Conservation (phyloP, 2,113 vertebrate species). For the Brachirus orientalis region DNA sequence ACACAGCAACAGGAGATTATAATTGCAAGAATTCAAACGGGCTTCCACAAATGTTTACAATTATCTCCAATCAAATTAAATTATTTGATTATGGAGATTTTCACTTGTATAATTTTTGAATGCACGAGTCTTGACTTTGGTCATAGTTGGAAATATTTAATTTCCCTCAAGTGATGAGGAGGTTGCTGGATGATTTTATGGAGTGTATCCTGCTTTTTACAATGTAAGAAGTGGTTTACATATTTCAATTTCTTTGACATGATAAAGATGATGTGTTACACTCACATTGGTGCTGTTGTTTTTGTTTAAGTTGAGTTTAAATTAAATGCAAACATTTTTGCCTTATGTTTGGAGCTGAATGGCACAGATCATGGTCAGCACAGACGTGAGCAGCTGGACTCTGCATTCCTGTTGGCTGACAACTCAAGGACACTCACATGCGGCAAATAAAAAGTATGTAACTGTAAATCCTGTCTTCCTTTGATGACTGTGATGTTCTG, state of each 20-base stretch:
- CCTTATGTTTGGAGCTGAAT: background rate
- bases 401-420: no score
- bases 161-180: slow-evolving; percentile 1
- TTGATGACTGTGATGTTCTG: background rate
- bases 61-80: background rate
- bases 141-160: slow-evolving; percentile 1
- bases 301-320: background rate
- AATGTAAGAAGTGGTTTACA: slow-evolving; percentile 9
- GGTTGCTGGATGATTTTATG: background rate
- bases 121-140: slow-evolving; percentile 14
- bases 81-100: background rate
- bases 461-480: no score
- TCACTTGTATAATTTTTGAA: background rate
- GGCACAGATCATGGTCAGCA: slow-evolving; percentile 6
- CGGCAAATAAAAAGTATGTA: background rate
- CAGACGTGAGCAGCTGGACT: slow-evolving; percentile 1
- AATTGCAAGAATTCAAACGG: no score
- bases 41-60: background rate
- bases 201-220: background rate
- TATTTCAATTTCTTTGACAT: slow-evolving; percentile 3
- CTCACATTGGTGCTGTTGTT: background rate
- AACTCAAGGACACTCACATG: slow-evolving; percentile 24
- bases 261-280: background rate
- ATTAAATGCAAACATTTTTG: no score
- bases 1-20: slow-evolving; percentile 13